Evolutionary conservation across 2,888 invertebrate species (phyloP).

Genomic region (Crepidodera aurea): DNA sequence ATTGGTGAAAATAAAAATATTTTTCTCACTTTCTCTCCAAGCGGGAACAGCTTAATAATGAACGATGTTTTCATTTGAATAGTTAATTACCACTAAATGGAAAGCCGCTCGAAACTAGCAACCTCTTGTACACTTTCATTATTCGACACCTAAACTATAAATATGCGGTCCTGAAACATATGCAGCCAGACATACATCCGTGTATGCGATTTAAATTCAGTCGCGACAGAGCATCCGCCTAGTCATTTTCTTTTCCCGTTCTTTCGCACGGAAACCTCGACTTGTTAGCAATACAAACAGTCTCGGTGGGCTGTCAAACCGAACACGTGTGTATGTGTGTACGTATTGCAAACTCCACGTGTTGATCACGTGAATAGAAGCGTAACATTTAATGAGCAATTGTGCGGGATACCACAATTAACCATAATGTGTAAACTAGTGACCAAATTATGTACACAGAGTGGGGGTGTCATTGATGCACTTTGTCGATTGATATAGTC

Average conservation of each 20-base stretch:
- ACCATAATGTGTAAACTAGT: slow-evolving; percentile 64
- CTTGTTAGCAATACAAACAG: slow-evolving; percentile 15
- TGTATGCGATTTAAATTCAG: slow-evolving; percentile 15
- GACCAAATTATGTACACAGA: slow-evolving; percentile 62
- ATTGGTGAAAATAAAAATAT: no score
- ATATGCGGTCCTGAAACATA: slow-evolving; percentile 23
- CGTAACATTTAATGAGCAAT: slow-evolving; percentile 62
- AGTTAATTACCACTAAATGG: not conserved
- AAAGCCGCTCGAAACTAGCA: not conserved
- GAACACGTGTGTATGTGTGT: slow-evolving; percentile 35
- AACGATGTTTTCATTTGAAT: no score
- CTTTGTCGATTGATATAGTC: slow-evolving; percentile 59
- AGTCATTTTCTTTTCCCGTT: not conserved
- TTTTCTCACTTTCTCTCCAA: no score
- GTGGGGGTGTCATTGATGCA: slow-evolving; percentile 59
- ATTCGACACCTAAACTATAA: not conserved
- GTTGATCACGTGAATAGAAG: slow-evolving; percentile 59
- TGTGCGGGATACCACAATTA: slow-evolving; percentile 62
- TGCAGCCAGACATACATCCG: slow-evolving; percentile 44
- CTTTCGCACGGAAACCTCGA: slow-evolving; percentile 8
- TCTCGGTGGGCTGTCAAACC: slow-evolving; percentile 28
- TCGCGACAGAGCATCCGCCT: slow-evolving; percentile 2
- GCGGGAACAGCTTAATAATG: no score
- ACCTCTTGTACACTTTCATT: not conserved
- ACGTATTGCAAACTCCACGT: slow-evolving; percentile 50